Evolutionary conservation across 2,888 invertebrate genomes (phyloP), one percentile per base, ranked within the genome.

Genomic region (Spisula solida): DNA sequence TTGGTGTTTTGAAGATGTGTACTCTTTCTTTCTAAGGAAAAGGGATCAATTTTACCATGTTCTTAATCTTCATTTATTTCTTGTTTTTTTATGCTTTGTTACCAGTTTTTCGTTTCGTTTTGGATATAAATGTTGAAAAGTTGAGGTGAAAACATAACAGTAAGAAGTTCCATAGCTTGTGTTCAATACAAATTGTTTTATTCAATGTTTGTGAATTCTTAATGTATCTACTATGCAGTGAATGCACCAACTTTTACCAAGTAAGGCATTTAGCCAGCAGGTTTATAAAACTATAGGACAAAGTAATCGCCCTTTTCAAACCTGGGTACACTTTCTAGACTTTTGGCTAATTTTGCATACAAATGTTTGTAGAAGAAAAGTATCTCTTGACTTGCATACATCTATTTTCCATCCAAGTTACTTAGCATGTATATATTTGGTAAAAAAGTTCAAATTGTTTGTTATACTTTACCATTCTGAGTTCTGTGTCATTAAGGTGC

Each of bases 31-130:
- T 80, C 79, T 56, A 79, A 85, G 85, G 79, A 85, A 85, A 55
- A 75, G 85, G 85, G 85, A 85, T 85, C 85, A 85, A 85, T 85
- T 85, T 79, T 55, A 78, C 85, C 79, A 85, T 85, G 55, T 85
- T 56, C 29, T 85, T n/a, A 78, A n/a, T 85, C 34, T 85, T 85
- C 51, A 31, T 84, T 85, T 25, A n/a, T 78, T 31, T 85, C 78
- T 31, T 51, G 34, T 55, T 84, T 84, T 41, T 31, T 75, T 79
- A 41, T 85, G 48, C 51, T 48, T 84, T 51, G 79, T 78, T 60
- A 41, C 16, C 20, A n/a, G 18, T 82, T 83, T 83, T 60, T 83
- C 10, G 48, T 48, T 75, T 41, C 12, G 10, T n/a, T 70, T 34
- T 70, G 47, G 29, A 82, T 60, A 47, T 75, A 29, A 75, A 31